phyloP scores from a whole-genome alignment of 2,797 vertebrate genomes.

The Melanotaenia maccullochi region DNA sequence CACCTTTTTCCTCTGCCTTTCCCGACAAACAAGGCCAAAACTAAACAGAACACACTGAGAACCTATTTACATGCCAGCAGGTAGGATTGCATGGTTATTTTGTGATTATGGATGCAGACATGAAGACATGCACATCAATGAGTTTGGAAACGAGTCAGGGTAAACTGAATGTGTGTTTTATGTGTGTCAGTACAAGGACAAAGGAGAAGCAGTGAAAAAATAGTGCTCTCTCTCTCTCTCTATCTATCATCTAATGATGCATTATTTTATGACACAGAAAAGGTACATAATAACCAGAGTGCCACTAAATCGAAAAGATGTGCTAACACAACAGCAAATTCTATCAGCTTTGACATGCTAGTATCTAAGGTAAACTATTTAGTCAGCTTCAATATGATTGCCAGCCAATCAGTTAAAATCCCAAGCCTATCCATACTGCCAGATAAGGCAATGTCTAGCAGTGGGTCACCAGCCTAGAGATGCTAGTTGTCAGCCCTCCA shows the following conservation, averaged over 20 bases:
- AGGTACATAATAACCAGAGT: not conserved
- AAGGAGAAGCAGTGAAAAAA: constrained; percentile 14
- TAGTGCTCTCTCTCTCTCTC: not conserved
- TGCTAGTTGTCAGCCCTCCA: constrained; percentile 5
- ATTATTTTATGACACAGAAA: not conserved
- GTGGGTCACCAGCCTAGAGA: not conserved
- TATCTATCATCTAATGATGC: too few species aligned
- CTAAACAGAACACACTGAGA: constrained; percentile 53
- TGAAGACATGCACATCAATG: constrained; percentile 11
- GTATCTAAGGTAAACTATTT: not conserved
- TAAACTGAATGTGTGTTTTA: constrained; percentile 9
- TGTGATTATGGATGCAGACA: not conserved
- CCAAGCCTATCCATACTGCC: too few species aligned
- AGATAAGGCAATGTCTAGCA: not conserved
- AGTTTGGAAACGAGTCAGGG: constrained; percentile 21
- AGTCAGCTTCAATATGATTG: not conserved
- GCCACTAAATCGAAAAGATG: too few species aligned
- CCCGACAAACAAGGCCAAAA: constrained; percentile 26
- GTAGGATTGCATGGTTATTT: constrained; percentile 31
- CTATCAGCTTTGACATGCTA: not conserved
- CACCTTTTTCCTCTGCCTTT: constrained; percentile 52
- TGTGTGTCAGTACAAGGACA: constrained; percentile 45
- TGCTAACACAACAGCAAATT: not conserved
- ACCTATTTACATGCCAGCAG: constrained; percentile 68
- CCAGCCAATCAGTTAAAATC: not conserved